Evolutionary conservation across 2,888 invertebrate genomes (phyloP).

Genomic region (Leucoma salicis): DNA sequence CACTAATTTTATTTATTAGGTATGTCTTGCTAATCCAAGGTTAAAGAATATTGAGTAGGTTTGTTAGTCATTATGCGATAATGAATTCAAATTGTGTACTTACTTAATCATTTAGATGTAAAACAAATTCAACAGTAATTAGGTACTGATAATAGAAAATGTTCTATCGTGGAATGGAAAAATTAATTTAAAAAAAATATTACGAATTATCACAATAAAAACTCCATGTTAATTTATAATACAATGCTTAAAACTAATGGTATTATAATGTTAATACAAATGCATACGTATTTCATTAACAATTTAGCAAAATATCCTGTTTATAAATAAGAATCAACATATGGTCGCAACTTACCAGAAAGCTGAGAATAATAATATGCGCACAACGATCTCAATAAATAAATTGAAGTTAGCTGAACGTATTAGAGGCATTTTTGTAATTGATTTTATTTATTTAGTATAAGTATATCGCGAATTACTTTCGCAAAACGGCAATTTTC

Average conservation of each 20-base stretch:
- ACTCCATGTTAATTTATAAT: background rate
- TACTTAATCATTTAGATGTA: too few relatives aligned
- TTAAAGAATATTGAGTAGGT: too few relatives aligned
- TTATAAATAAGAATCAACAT: conserved; percentile 36
- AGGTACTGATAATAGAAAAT: too few relatives aligned
- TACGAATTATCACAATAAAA: background rate
- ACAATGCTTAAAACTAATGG: background rate
- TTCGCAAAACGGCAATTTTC: conserved; percentile 25
- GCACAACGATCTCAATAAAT: conserved; percentile 75
- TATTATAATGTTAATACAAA: background rate
- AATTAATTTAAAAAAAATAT: too few relatives aligned
- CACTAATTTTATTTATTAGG: too few relatives aligned
- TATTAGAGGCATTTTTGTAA: conserved; percentile 64
- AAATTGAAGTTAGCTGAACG: conserved; percentile 70
- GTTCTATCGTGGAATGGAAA: too few relatives aligned
- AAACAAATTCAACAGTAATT: too few relatives aligned
- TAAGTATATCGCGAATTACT: conserved; percentile 13
- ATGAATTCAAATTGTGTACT: too few relatives aligned
- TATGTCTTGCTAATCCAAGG: too few relatives aligned
- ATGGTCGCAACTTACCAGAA: conserved; percentile 79
- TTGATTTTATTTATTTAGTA: conserved; percentile 18
- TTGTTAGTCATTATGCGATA: too few relatives aligned
- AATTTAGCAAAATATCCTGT: conserved; percentile 31
- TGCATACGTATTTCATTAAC: conserved; percentile 32
- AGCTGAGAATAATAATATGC: conserved; percentile 68